These are phyloP conservation scores for Caenorhabditis japonica DNA, from an alignment of 2,888 invertebrate species.

Conservation along the genomic window DNA sequence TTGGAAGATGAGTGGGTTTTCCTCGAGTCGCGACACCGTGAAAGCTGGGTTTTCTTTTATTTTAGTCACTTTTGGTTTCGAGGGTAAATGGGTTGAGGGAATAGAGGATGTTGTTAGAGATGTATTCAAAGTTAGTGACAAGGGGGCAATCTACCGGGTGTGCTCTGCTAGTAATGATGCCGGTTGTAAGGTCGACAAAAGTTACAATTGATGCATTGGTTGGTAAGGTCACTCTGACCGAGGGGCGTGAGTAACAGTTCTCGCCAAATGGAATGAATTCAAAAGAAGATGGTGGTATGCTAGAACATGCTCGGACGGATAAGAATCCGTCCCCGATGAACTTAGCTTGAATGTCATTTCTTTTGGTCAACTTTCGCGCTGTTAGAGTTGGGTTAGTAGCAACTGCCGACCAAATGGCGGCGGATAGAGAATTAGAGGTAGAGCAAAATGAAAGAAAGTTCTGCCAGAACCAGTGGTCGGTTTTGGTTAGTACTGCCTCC, in stretches of 20 bases:
- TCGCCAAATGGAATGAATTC: conserved; percentile 1
- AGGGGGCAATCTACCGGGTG: background rate
- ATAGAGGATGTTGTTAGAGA: background rate
- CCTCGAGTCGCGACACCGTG: background rate
- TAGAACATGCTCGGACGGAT: background rate
- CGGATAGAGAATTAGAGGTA: background rate
- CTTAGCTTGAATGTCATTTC: conserved; percentile 4
- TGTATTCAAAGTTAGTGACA: background rate
- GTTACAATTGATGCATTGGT: background rate
- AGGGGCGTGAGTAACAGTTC: conserved; percentile 14
- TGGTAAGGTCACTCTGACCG: background rate
- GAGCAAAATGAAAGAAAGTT: background rate
- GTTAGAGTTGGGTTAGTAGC: conserved; percentile 8
- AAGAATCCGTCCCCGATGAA: conserved; percentile 8
- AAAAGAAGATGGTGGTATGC: background rate
- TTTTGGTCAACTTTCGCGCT: background rate
- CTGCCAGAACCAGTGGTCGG: background rate
- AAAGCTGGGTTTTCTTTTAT: no score
- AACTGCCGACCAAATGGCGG: background rate
- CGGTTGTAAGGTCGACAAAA: conserved; percentile 10
- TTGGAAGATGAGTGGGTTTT: no score
- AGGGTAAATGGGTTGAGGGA: conserved; percentile 9
- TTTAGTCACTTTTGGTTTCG: background rate
- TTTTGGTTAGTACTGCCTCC: background rate
- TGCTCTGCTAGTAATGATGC: background rate